These are phyloP conservation scores for Rhyacophila brunnea DNA, from an alignment of 1,140 invertebrate species.

Conservation along the genomic window DNA sequence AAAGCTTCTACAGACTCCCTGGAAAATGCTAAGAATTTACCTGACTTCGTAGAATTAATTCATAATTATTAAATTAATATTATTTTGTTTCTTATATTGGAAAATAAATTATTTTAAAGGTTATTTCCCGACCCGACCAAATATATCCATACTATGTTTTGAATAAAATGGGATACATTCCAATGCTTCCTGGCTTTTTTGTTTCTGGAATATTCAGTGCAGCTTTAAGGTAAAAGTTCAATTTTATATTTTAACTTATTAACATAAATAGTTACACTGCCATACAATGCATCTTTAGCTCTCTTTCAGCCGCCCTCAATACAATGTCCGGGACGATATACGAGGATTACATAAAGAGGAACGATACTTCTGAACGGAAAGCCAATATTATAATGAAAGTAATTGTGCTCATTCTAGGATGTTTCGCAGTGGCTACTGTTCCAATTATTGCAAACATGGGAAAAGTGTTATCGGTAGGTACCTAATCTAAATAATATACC, in stretches of 20 bases:
- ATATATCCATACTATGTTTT: slow-evolving; percentile 64
- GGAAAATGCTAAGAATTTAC: too few relatives aligned
- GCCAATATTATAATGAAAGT: slow-evolving; percentile 64
- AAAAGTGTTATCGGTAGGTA: slow-evolving; percentile 60
- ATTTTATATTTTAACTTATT: not conserved
- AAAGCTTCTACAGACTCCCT: too few relatives aligned
- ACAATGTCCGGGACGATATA: slow-evolving; percentile 74
- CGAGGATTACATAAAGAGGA: slow-evolving; percentile 69
- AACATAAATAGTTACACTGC: not conserved
- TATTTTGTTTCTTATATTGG: too few relatives aligned
- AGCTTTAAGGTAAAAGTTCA: slow-evolving; percentile 56
- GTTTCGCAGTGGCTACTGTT: slow-evolving; percentile 60
- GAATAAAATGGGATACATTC: slow-evolving; percentile 57
- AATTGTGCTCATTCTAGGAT: slow-evolving; percentile 56
- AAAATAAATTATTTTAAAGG: too few relatives aligned
- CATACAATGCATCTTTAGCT: slow-evolving; percentile 51
- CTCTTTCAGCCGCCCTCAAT: slow-evolving; percentile 70
- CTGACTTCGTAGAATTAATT: too few relatives aligned
- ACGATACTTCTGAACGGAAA: slow-evolving; percentile 52
- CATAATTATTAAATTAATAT: too few relatives aligned
- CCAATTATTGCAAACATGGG: slow-evolving; percentile 64
- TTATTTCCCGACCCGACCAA: slow-evolving; percentile 57
- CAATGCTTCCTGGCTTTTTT: slow-evolving; percentile 65
- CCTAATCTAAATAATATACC: slow-evolving; percentile 31
- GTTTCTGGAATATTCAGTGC: slow-evolving; percentile 69